Base-by-base conservation (phyloP, 2,113 vertebrate species). In the Microtus richardsoni region DNA sequence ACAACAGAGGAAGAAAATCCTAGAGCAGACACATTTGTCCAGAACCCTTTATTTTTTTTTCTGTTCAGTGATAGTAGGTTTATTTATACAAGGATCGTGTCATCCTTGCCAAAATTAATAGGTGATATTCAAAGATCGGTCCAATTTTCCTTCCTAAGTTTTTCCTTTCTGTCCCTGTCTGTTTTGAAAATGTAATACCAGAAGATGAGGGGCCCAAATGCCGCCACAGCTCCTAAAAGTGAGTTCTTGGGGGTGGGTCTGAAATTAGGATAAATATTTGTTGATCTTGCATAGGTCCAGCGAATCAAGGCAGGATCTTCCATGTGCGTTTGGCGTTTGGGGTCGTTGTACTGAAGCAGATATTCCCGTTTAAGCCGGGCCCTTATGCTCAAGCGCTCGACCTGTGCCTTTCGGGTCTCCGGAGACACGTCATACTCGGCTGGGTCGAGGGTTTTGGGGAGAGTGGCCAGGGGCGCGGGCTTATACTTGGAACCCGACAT, bases 261-360 rank as follows among this genome's bases (percentile, higher is more conserved):
- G 97, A 99, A 99, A 92, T 98, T 98, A 0, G 98, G 84, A 93
- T 99, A 99, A 2, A 99, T 13, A 39, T 99, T 99, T 4, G 84
- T 13, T 0, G 96, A 62, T 73, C 99, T 99, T 10, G 99, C 99
- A 0, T 98, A 98, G 89, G 96, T 98, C 99, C 99, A 99, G 71
- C 99, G 99, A 3, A 89, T 1, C 97, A 99, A 75, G 2, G 99
- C 99, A 58, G 99, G 99, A 89, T 99, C 98, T 95, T 99, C 99
- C 99, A 99, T 98, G n/a, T 98, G 9, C 96, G 97, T 96, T 16
- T 96, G 97, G 26, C 99, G 98, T 52, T 78, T 98, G 70, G 99
- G 99, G 96, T 99, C 95, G 89, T 99, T 99, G 13, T 99, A 98
- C 91, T 99, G 98, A 77, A 97, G 74, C 96, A 99, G 98, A 84